Evolutionary conservation across 2,888 invertebrate species (phyloP).

Genomic region (Drosophila borborema): DNA sequence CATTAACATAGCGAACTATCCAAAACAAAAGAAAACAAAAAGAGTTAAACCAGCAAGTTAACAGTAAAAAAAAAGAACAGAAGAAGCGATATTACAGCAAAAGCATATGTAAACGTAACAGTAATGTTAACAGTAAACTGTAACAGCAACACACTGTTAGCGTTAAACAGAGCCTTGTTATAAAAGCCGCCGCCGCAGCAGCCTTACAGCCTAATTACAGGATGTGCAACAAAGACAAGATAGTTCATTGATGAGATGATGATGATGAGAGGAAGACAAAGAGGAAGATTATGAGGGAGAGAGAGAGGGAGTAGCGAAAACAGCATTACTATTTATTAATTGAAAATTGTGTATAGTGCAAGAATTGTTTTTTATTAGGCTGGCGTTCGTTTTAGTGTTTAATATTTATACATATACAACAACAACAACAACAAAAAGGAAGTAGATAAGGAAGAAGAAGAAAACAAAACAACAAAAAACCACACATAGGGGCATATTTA

Average conservation of each 20-base stretch:
- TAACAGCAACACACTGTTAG: constrained; percentile 49
- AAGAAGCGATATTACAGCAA: neutral
- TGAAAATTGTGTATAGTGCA: constrained; percentile 71
- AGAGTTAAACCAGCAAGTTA: constrained; percentile 51
- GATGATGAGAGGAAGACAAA: constrained; percentile 7
- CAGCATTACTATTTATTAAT: constrained; percentile 79
- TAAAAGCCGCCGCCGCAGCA: constrained; percentile 45
- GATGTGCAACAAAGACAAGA: constrained; percentile 12
- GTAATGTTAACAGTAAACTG: constrained; percentile 19
- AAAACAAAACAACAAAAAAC: constrained; percentile 40
- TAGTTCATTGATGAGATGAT: constrained; percentile 1
- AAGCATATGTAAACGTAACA: constrained; percentile 3
- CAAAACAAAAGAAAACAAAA: constrained; percentile 26
- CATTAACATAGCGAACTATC: constrained; percentile 38
- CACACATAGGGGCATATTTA: constrained; percentile 64
- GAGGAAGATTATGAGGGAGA: neutral
- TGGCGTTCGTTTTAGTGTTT: constrained; percentile 76
- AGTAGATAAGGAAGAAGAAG: constrained; percentile 4
- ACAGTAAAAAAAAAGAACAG: constrained; percentile 44
- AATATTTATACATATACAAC: constrained; percentile 79
- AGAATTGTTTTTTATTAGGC: constrained; percentile 73
- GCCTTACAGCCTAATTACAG: constrained; percentile 38
- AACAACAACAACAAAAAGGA: constrained; percentile 45
- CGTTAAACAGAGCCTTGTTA: constrained; percentile 53
- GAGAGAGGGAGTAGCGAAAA: constrained; percentile 49